These are phyloP conservation scores for Tapirus indicus DNA, from an alignment of 2,797 vertebrate genomes.

Conservation along the genomic window DNA sequence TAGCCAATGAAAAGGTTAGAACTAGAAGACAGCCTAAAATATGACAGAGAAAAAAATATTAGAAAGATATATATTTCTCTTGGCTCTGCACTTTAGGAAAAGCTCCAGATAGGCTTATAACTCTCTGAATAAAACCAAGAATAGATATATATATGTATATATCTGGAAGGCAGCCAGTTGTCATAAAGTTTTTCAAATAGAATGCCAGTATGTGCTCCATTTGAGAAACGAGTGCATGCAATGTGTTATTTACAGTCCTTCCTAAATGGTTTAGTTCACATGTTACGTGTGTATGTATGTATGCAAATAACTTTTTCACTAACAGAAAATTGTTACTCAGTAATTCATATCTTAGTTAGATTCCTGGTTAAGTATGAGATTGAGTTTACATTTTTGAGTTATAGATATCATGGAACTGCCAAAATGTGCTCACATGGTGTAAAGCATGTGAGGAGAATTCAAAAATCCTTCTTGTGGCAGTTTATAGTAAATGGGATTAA, in stretches of 20 bases:
- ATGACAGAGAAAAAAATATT: background rate
- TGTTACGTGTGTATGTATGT: background rate
- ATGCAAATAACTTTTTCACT: background rate
- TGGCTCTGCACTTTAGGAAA: background rate
- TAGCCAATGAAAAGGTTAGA: background rate
- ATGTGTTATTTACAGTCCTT: background rate
- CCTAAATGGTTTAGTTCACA: background rate
- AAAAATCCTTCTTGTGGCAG: background rate
- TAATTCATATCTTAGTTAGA: background rate
- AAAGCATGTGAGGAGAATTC: background rate
- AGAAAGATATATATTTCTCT: background rate
- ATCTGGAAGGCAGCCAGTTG: background rate
- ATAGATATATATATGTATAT: no score
- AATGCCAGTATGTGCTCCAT: background rate
- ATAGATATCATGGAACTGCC: background rate
- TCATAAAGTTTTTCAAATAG: background rate
- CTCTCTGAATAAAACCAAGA: background rate
- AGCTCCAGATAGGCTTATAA: background rate
- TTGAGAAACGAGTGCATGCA: background rate
- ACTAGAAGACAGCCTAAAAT: background rate
- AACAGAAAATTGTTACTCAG: background rate
- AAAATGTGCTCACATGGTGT: background rate
- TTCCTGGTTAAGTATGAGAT: background rate
- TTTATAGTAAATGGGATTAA: slow-evolving; percentile 17
- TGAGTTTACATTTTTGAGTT: slow-evolving; percentile 31